Conservation (phyloP, 2,888 invertebrate genomes). For the Marasmarcha lunaedactyla region DNA sequence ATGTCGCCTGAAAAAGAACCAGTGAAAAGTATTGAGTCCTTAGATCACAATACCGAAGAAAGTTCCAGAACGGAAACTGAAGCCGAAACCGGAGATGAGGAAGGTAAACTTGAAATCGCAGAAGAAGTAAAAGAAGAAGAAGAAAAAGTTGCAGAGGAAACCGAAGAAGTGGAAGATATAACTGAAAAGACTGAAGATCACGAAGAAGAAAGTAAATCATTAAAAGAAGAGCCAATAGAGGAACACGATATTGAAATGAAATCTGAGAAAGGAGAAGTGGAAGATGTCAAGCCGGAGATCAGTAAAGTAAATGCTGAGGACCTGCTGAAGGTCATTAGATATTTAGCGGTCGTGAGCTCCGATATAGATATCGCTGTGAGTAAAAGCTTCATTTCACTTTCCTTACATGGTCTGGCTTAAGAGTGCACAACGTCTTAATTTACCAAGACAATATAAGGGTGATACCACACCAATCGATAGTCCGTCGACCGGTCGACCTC, state of each 20-base stretch:
- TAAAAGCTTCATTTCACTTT: no score
- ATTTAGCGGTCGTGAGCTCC: conserved; percentile 84
- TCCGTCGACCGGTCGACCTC: no score
- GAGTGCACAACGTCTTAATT: no score
- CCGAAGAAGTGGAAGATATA: not conserved
- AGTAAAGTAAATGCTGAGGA: conserved; percentile 27
- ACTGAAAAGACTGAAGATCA: not conserved
- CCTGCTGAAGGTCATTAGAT: conserved; percentile 61
- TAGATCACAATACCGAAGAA: no score
- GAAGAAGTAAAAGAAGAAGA: not conserved
- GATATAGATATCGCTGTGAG: conserved; percentile 79
- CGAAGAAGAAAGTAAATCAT: not conserved
- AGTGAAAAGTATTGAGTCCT: no score
- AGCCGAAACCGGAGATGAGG: not conserved
- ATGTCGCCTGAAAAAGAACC: no score
- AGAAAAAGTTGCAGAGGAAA: not conserved
- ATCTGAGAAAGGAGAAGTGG: conserved; percentile 15
- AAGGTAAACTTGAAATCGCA: not conserved
- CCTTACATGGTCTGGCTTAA: no score
- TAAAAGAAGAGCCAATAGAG: conserved; percentile 16
- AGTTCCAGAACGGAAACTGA: no score
- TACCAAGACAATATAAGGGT: no score
- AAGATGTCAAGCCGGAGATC: conserved; percentile 10
- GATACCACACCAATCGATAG: no score
- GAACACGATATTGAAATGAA: conserved; percentile 11